Evolutionary conservation across 1,140 invertebrate genomes (phyloP).

Genomic region (Drosophila ohnishii): DNA sequence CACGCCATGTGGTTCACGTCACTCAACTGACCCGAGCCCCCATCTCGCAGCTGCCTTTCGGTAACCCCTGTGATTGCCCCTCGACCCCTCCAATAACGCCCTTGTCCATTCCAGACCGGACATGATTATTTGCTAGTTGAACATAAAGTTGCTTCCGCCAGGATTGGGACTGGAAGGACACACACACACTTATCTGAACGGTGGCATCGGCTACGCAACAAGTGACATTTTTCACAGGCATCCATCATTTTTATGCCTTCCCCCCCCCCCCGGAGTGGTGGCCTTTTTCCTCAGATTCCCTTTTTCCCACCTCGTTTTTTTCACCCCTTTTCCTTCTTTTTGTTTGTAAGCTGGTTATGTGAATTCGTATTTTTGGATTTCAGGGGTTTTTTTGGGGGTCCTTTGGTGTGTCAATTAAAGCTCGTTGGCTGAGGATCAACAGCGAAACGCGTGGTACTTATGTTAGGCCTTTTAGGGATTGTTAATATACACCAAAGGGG

Average conservation of each 20-base stretch:
- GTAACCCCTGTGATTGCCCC: conserved; percentile 39
- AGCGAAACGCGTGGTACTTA: conserved; percentile 2
- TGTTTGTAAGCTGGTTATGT: conserved; percentile 5
- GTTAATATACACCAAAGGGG: not conserved
- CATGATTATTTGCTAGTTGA: conserved; percentile 82
- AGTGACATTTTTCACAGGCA: conserved; percentile 78
- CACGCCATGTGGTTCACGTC: conserved; percentile 66
- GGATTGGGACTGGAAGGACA: not conserved
- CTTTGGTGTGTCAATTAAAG: conserved; percentile 63
- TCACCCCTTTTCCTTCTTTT: not conserved
- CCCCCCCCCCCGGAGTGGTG: conserved; percentile 21
- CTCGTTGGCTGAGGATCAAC: conserved; percentile 28
- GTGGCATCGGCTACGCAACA: conserved; percentile 62
- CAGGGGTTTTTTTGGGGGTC: conserved; percentile 5
- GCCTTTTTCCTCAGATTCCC: not conserved
- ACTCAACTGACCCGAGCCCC: conserved; percentile 63
- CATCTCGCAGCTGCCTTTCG: conserved; percentile 7
- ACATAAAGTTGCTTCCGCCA: conserved; percentile 64
- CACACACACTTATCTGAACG: conserved; percentile 23
- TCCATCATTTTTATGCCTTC: conserved; percentile 71
- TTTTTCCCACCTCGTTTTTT: conserved; percentile 2
- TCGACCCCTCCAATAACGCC: conserved; percentile 34
- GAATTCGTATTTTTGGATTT: conserved; percentile 14
- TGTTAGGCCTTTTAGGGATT: not conserved
- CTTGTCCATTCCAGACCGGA: conserved; percentile 50